Evolutionary conservation across 2,113 vertebrate species (phyloP), one percentile per base, ranked within the genome.

Genomic region (Eulemur rufifrons): DNA sequence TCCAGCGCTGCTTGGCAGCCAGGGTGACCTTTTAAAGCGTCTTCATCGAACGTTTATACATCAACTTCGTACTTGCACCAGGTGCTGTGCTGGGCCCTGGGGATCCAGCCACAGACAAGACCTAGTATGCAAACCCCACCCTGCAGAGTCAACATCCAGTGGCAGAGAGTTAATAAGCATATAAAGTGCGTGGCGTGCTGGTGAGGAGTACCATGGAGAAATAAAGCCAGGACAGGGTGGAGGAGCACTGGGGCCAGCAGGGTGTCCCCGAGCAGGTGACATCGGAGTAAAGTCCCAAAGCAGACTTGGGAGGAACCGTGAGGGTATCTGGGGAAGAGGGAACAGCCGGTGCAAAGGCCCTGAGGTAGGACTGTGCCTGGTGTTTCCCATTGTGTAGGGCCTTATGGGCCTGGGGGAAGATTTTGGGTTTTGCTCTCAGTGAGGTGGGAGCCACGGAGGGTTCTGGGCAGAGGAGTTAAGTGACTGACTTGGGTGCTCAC

Each of bases 161-260:
- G 61, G 45, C 47, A 73, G 42, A 68, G 56, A 73, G 78, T 80
- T 34, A 15, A 9, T 71, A 47, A 83, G 69, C 78, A 85, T 14
- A 32, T 20, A 17, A 25, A 50, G 20, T 10, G 1, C 15, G 1
- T 1, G 45, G 8, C 1, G 0, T 12, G 73, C 25, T 13, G 20
- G 50, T 7, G 0, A 1, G 2, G 27, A 50, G 12, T 0, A 29
- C 8, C 0, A 0, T 3, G 39, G 73, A 54, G 13, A 13, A 42
- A 18, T 1, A 45, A 63, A 45, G 17, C 13, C 42, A 50, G 85
- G n/a, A 32, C 3, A 1, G 12, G 56, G 27, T 2, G 4, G 12
- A 14, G 21, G 52, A 25, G 47, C 4, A 11, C 32, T 12, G 15
- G 47, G 29, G 45, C 52, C 4, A 0, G 50, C 20, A 7, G 66